Base-by-base conservation (phyloP, 2,888 invertebrate species). In the Icerya purchasi region DNA sequence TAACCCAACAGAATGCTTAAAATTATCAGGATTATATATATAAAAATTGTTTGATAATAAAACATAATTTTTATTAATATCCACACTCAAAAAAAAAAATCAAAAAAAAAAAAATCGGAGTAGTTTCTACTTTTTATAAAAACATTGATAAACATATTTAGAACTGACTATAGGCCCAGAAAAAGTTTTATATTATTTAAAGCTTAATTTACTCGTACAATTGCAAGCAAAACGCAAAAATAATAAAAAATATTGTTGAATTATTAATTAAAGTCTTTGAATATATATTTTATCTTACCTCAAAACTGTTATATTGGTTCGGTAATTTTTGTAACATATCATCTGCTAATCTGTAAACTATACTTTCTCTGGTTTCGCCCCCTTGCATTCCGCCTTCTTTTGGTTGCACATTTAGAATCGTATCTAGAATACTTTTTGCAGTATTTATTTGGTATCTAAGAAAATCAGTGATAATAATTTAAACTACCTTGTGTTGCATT, bases 321-420 rank as follows among this genome's bases (percentile, higher is more conserved):
- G 96, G 96, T 61, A 87, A 73, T 72, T 89, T 90, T 56, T 80
- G 77, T 60, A 89, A 69, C 94, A 96, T 96, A 68, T 96, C 96
- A 66, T 90, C 86, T 5, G 93, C 91, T 66, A 94, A 75, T 66
- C 83, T 81, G 72, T 91, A 92, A 2, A 94, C 94, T 53, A 92
- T 84, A 66, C 82, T 85, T 72, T 96, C 96, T 66, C 94, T 78
- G 0, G 90, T 88, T 74, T 96, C 94, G 0, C 93, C 92, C 0
- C 90, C 89, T 62, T 84, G 84, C 21, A 83, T 80, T 1, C 88
- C 90, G 1, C 92, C 87, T 74, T 96, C 93, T 70, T 96, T 96
- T 0, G 96, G 96, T 69, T 96, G 94, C n/a, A 96, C 94, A 70
- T 82, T 92, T 52, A 96, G 76, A 67, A 96, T 93, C 0, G 92